Percentiles rank a stretch among this genome's conserved stretches.
These are phyloP conservation scores for Scarus forsteni DNA, from an alignment of 2,797 vertebrate species.

Conservation along the genomic window DNA sequence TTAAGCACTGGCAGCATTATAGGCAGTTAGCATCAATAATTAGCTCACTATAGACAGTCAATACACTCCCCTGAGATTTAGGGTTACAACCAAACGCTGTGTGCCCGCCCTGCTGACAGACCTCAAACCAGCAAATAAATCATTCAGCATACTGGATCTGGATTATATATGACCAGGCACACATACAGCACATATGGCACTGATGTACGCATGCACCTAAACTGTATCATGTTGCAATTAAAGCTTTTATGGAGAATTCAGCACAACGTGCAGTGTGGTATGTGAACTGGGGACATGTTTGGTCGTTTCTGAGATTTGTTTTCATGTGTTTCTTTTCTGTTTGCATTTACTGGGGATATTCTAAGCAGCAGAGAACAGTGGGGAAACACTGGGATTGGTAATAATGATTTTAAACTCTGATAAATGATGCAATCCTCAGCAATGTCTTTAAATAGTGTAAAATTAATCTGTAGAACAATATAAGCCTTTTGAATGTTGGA, in stretches of 20 bases:
- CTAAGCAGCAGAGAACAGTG: neutral
- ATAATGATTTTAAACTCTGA: neutral
- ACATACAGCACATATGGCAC: conserved; percentile 9
- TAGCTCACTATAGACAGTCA: conserved; percentile 79
- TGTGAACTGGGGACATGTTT: neutral
- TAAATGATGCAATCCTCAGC: neutral
- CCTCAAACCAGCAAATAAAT: conserved; percentile 71
- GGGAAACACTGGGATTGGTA: neutral
- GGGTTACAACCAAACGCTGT: conserved; percentile 70
- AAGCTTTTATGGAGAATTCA: conserved; percentile 5
- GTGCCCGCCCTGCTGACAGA: conserved; percentile 56
- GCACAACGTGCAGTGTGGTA: neutral
- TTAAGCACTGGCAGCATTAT: conserved; percentile 68
- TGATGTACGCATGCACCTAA: conserved; percentile 5
- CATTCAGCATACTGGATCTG: conserved; percentile 34
- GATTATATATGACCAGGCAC: conserved; percentile 25
- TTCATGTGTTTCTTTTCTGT: neutral
- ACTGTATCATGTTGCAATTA: conserved; percentile 20
- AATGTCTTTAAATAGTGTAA: neutral
- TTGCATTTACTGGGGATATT: neutral
- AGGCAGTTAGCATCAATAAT: conserved; percentile 85
- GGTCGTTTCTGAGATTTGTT: neutral
- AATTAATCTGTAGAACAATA: too few species aligned
- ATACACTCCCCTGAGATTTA: conserved; percentile 79
- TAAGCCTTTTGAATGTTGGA: too few species aligned